These are phyloP conservation scores for Troglohyphantes excavatus DNA, from an alignment of 2,888 invertebrate species.

Conservation along the genomic window DNA sequence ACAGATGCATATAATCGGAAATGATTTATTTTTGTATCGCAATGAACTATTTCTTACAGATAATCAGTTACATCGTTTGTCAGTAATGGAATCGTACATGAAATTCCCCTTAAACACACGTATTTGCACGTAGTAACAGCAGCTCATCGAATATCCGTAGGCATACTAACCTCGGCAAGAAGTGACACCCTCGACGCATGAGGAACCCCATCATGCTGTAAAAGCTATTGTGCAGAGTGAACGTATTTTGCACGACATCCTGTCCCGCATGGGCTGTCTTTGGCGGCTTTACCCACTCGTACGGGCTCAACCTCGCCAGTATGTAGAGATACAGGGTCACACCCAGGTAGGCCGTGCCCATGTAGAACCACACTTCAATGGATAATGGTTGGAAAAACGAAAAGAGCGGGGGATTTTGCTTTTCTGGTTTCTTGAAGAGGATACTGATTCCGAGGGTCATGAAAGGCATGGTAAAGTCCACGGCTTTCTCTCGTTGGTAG, in stretches of 20 bases:
- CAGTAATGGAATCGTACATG: too few relatives aligned
- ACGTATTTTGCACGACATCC: slow-evolving; percentile 83
- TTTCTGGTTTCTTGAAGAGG: slow-evolving; percentile 84
- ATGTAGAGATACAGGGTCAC: slow-evolving; percentile 86
- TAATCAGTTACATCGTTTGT: too few relatives aligned
- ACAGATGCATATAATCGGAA: too few relatives aligned
- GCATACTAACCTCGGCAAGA: slow-evolving; percentile 68
- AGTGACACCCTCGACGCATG: slow-evolving; percentile 80
- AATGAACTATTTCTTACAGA: too few relatives aligned
- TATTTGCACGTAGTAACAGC: neutral
- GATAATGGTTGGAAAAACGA: slow-evolving; percentile 85
- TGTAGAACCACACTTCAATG: slow-evolving; percentile 82
- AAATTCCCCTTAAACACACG: too few relatives aligned
- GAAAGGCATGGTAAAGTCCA: slow-evolving; percentile 98
- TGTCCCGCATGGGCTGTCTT: slow-evolving; percentile 80
- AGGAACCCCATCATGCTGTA: slow-evolving; percentile 84
- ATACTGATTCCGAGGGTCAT: slow-evolving; percentile 92
- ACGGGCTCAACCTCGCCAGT: slow-evolving; percentile 86
- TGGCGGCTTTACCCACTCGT: slow-evolving; percentile 83
- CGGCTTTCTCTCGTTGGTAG: slow-evolving; percentile 94
- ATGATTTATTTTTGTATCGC: too few relatives aligned
- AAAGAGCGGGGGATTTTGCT: slow-evolving; percentile 84
- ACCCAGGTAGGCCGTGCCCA: slow-evolving; percentile 80
- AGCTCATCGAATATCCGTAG: neutral
- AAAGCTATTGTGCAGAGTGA: slow-evolving; percentile 83